Evolutionary conservation across 2,797 vertebrate genomes (phyloP).

Genomic region (Pangasius mekongensis): DNA sequence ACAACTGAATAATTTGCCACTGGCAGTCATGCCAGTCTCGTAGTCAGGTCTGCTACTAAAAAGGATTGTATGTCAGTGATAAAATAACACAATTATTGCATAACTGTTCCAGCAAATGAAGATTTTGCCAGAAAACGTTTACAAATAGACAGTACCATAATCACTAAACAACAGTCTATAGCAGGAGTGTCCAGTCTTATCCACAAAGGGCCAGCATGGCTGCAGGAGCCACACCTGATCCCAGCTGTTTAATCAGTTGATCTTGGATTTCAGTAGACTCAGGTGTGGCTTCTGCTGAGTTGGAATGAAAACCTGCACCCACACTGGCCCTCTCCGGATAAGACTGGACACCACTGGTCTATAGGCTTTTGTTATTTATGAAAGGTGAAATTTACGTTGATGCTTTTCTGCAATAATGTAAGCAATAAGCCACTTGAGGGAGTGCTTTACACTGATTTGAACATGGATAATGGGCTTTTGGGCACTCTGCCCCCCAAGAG

Average conservation of each 20-base stretch:
- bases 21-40: background rate
- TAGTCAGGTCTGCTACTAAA: background rate
- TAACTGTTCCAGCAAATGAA: background rate
- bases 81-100: background rate
- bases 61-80: background rate
- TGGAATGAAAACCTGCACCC: no score
- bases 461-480: no score
- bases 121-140: background rate
- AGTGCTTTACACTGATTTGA: no score
- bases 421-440: background rate
- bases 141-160: background rate
- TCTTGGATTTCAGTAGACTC: no score
- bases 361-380: background rate
- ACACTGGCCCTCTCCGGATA: no score
- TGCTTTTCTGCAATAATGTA: background rate
- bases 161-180: background rate
- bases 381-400: background rate
- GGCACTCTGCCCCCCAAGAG: no score
- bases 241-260: no score
- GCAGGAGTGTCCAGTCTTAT: no score
- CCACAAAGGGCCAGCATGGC: no score
- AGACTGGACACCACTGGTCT: no score
- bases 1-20: background rate
- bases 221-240: no score
- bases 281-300: no score